Percentiles rank a stretch among this genome's conserved stretches.
These are phyloP conservation scores for Nasonia vitripennis DNA, from an alignment of 1,140 invertebrate species.

Conservation along the genomic window DNA sequence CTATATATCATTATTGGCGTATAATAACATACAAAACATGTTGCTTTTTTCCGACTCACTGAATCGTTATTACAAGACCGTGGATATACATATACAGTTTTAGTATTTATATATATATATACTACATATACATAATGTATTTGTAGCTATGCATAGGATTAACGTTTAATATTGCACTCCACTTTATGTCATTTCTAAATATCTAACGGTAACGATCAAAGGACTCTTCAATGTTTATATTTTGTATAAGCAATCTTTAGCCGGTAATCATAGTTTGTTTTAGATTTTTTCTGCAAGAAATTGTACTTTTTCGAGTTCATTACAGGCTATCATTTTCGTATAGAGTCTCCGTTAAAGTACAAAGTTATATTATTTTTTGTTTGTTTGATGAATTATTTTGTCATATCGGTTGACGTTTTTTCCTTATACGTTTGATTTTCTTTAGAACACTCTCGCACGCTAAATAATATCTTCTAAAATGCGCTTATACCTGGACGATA, in stretches of 20 bases:
- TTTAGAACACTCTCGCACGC: not conserved
- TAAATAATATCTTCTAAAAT: constrained; percentile 10
- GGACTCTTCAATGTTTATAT: not conserved
- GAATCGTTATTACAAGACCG: not conserved
- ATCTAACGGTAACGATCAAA: constrained; percentile 47
- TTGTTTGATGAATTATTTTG: constrained; percentile 20
- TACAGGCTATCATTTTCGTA: not conserved
- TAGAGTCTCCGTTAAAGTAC: not conserved
- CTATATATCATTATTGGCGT: not conserved
- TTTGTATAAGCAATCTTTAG: constrained; percentile 2
- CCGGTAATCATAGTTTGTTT: not conserved
- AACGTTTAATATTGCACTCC: constrained; percentile 50
- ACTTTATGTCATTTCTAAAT: constrained; percentile 12
- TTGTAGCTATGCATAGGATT: constrained; percentile 15
- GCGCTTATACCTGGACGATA: constrained; percentile 13
- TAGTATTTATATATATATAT: constrained; percentile 26
- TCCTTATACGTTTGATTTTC: not conserved
- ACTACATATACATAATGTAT: constrained; percentile 29
- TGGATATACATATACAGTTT: not conserved
- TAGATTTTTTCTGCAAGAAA: not conserved
- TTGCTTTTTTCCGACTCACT: not conserved
- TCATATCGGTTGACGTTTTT: not conserved
- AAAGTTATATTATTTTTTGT: not conserved
- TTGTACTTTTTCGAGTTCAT: not conserved
- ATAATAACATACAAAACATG: constrained; percentile 40